These are phyloP conservation scores for Prunella himalayana DNA, from an alignment of 2,113 vertebrate genomes.

Conservation along the genomic window DNA sequence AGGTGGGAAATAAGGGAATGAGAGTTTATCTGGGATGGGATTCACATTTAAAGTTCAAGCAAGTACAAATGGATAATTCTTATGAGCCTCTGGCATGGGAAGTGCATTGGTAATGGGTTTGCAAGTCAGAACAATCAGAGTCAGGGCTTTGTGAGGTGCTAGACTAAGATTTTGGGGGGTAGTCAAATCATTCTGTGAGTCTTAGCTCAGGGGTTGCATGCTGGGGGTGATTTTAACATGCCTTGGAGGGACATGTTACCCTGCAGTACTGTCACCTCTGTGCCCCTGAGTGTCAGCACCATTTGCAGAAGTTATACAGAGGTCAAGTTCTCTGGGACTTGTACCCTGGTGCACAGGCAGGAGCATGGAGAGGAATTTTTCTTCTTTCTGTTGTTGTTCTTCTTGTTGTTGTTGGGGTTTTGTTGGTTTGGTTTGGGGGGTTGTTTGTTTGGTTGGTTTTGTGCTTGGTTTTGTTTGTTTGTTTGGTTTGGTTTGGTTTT, in stretches of 20 bases:
- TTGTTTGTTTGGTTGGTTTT: too few relatives aligned
- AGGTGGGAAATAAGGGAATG: not conserved
- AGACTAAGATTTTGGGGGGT: not conserved
- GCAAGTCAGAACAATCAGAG: not conserved
- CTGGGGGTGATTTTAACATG: not conserved
- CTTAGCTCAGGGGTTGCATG: fast-evolving
- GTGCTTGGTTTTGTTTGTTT: not conserved
- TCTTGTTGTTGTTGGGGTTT: not conserved
- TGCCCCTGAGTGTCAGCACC: not conserved
- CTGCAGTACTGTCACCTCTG: not conserved
- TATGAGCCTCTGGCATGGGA: not conserved
- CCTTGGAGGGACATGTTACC: not conserved
- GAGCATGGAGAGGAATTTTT: not conserved
- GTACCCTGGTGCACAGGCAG: not conserved
- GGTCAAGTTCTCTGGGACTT: not conserved
- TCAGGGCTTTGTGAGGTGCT: not conserved
- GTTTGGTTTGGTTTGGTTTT: not conserved
- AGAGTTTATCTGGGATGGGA: not conserved
- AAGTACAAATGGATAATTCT: not conserved
- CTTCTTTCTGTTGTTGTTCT: not conserved
- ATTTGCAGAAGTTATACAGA: not conserved
- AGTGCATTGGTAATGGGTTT: not conserved
- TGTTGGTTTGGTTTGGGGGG: not conserved
- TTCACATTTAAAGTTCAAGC: not conserved
- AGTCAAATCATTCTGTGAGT: not conserved